Conservation (phyloP, 2,888 invertebrate genomes). For the Lasioglossum leucozonium region DNA sequence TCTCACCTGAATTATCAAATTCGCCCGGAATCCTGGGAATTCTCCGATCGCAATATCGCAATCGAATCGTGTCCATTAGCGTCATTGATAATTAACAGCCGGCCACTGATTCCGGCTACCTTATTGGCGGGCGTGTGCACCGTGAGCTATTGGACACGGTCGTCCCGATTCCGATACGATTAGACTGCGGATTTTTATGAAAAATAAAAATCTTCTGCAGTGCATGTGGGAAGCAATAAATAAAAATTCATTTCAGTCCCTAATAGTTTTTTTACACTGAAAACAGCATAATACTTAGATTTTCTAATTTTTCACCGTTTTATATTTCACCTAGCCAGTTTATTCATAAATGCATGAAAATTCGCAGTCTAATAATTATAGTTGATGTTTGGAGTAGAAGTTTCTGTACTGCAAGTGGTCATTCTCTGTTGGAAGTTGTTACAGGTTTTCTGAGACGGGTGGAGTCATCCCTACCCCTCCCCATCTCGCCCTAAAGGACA, state of each 20-base stretch:
- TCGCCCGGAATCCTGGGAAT: slow-evolving; percentile 33
- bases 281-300: no score
- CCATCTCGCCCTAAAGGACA: no score
- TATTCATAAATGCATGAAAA: no score
- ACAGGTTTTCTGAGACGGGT: not conserved
- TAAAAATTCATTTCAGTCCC: no score
- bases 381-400: not conserved
- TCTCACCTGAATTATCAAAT: slow-evolving; percentile 46
- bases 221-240: no score
- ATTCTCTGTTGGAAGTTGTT: not conserved
- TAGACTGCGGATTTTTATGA: no score
- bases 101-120: slow-evolving; percentile 30
- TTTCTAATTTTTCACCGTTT: no score
- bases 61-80: slow-evolving; percentile 47
- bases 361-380: no score
- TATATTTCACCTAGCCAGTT: no score
- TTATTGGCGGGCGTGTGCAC: not conserved
- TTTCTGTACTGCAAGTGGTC: not conserved
- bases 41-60: slow-evolving; percentile 32
- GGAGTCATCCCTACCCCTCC: no score
- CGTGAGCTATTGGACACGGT: not conserved
- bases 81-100: slow-evolving; percentile 53
- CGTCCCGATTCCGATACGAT: slow-evolving; percentile 1
- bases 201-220: no score
- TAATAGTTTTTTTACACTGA: no score